Evolutionary conservation across 2,888 invertebrate species (phyloP), one percentile per base, ranked within the genome.

Genomic region (Yponomeuta plumbellus): DNA sequence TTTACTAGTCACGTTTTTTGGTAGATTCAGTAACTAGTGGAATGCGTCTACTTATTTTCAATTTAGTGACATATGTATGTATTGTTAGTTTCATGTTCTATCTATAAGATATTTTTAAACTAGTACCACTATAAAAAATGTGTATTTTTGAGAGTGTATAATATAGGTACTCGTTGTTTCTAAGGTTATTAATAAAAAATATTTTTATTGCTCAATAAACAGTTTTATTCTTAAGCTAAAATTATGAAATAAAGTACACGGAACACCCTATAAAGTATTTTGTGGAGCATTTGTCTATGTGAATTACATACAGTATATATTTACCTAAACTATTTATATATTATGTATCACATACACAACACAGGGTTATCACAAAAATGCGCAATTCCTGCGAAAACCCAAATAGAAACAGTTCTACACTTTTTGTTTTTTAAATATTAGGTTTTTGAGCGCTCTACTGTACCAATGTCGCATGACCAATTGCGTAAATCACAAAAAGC

Each of bases 111-210:
- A 17, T 52, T 52, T 17, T 52, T 52, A 8, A 34, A 34, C 34
- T 52, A 17, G 13, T 52, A 52, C 44, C 44, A 13, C 13, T 17
- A 17, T 17, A 52, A 52, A 17, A 5, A 17, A 17, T 52, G 3
- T 17, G 13, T 52, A 52, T 52, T 52, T 52, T 17, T 17, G 44
- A 52, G 44, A 13, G 44, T 44, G 13, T 52, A 3, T 13, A 17
- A 52, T 17, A 52, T 52, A 52, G 44, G 44, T 52, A 52, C 44
- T 52, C 44, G 44, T 61, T 59, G 22, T 61, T 66, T 76, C 76
- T 76, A 75, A 76, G 69, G 70, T 75, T 71, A 76, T 71, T 73
- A 74, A 52, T 76, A 75, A 73, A 76, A 76, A 76, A 68, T 71
- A 76, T 72, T 74, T 58, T 58, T 58, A 75, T 76, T 80, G 77